Base-by-base conservation (phyloP, 2,797 vertebrate genomes). In the Novumbra hubbsi region DNA sequence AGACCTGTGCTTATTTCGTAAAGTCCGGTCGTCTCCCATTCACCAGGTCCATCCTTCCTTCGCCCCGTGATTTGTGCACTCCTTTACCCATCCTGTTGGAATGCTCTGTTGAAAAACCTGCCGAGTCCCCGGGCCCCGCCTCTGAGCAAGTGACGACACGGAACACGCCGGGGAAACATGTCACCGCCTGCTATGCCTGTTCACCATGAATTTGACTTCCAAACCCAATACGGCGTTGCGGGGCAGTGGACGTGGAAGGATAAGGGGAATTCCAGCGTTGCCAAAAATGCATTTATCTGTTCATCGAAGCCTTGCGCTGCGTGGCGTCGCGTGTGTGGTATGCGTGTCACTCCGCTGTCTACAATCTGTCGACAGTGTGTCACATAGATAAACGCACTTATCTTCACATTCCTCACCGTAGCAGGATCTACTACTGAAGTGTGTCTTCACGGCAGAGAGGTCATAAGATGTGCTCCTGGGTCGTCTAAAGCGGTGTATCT, bases 41-140 rank as follows among this genome's bases (percentile, higher is more conserved):
- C 28, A 52, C 19, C 68, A 21, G 12, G 28, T 32, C 9, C n/a
- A 14, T 32, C 9, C 21, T 30, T 49, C 17, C 17, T 17, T 24
- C 28, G 41, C 27, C 5, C 8, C 6, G 16, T 32, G 49, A 17
- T 38, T 27, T n/a, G n/a, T n/a, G 38, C 38, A 49, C 41, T 21
- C 6, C 69, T 71, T 38, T n/a, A 64, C 68, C 60, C 68, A 41
- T 32, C 50, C 63, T 72, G n/a, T 34, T 72, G 9, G 63, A 19
- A 34, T 4, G 24, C 38, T 45, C 68, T 28, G 24, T 19, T 45
- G 49, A 21, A 21, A 48, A 62, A 9, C 3, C 34, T 2, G 41
- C 48, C 45, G 50, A 5, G 48, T 32, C 48, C 16, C 28, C 48
- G 32, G 28, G 27, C 50, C 48, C 52, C 68, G 52, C 11, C 19